A percentile compares a stretch with the other conserved stretches of the same genome.
Evolutionary conservation across 2,888 invertebrate genomes (phyloP).

Genomic region (Drosophila neotestacea): DNA sequence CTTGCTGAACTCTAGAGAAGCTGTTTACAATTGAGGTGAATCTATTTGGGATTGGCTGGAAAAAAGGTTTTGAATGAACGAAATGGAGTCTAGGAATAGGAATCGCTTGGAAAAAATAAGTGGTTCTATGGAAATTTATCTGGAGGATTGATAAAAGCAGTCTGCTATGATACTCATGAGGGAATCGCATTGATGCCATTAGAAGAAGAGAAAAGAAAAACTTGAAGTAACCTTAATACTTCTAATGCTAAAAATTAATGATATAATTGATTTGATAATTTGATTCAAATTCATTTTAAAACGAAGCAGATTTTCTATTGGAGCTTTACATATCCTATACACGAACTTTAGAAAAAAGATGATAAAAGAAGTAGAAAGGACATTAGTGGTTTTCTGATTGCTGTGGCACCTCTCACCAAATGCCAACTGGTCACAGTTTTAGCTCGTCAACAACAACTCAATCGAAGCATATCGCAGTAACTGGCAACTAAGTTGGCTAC

Average conservation of each 20-base stretch:
- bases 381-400: not conserved
- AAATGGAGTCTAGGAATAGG: no score
- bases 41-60: conserved; percentile 6
- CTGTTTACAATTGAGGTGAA: conserved; percentile 2
- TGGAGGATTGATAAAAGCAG: not conserved
- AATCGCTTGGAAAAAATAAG: no score
- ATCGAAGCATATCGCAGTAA: conserved; percentile 34
- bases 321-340: no score
- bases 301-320: no score
- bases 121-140: not conserved
- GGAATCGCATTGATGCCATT: no score
- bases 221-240: no score
- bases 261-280: no score
- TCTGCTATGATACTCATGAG: not conserved
- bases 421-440: not conserved
- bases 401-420: not conserved
- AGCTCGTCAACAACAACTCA: conserved; percentile 47
- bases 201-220: no score
- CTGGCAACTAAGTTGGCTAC: conserved; percentile 39
- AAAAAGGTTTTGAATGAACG: not conserved
- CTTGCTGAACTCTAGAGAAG: conserved; percentile 3
- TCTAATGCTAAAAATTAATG: no score
- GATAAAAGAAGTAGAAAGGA: no score
- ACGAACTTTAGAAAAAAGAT: no score
- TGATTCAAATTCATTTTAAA: no score